Base-by-base conservation (phyloP, 2,113 vertebrate genomes). In the Hyla sarda region DNA sequence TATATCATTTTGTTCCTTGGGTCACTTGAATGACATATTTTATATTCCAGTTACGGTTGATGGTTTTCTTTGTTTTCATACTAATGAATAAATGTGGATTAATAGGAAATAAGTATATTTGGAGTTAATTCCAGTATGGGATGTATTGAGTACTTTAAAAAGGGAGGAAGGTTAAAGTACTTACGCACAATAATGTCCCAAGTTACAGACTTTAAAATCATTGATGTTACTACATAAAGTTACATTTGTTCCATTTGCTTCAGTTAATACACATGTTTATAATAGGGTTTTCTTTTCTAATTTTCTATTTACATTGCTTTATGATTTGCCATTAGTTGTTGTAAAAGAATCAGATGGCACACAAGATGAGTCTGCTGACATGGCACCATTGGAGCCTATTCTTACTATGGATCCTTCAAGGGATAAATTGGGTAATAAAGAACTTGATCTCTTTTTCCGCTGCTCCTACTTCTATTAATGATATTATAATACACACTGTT, bases 391-490 rank as follows among this genome's bases (percentile, higher is more conserved):
- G 48, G 32, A 56, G 56, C 30, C 32, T 72, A 48, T 25, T 12
- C 67, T 34, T 25, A 10, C 82, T 34, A 30, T 73, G 82, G 50
- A 73, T 25, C 67, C 50, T 58, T 48, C 82, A 83, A 76, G 12
- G 34, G 56, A 76, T 56, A 76, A 14, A 48, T 28, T 76, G 56
- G 73, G 54, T 65, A 65, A 76, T 76, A 84, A 28, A 75, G 37
- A 47, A 23, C 54, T 62, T 30, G 37, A 21, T 83, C n/a, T 21
- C 12, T 56, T 23, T 71, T 0, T 41, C 0, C 28, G 21, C 14
- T 21, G 9, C 67, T 41, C 4, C 28, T n/a, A 4, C 19, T 19
- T 21, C 14, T 25, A 8, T 32, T 69, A 17, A 67, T 67, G 0
- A 13, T 1, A 21, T 67, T 56, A 21, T 30, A 7, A 14, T 65